These are phyloP conservation scores for Aporrectodea caliginosa DNA, from an alignment of 1,140 invertebrate species.

Conservation along the genomic window DNA sequence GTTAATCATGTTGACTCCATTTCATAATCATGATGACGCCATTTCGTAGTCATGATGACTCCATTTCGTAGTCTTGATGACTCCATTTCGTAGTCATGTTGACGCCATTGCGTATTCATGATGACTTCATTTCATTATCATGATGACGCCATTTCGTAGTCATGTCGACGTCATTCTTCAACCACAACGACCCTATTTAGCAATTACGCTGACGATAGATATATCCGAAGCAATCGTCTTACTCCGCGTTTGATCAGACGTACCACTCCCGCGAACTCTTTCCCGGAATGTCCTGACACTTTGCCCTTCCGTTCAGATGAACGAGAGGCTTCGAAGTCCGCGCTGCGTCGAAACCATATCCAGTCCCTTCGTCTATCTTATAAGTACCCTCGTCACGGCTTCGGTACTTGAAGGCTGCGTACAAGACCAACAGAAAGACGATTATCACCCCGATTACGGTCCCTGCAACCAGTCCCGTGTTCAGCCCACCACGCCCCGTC, in stretches of 20 bases:
- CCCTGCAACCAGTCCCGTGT: slow-evolving; percentile 18
- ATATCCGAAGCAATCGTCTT: not conserved
- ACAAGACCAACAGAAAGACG: slow-evolving; percentile 67
- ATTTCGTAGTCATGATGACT: too few species aligned
- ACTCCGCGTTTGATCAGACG: not conserved
- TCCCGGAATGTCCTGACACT: not conserved
- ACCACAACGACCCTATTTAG: too few species aligned
- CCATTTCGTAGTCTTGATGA: too few species aligned
- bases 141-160: too few species aligned
- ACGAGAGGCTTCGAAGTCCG: not conserved
- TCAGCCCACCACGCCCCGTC: slow-evolving; percentile 6
- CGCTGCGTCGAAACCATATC: not conserved
- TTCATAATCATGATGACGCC: too few species aligned
- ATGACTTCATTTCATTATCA: too few species aligned
- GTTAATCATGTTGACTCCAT: too few species aligned
- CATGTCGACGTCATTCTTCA: too few species aligned
- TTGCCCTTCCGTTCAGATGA: not conserved
- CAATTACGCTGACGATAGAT: not conserved
- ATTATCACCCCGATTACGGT: slow-evolving; percentile 11
- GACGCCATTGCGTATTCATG: too few species aligned
- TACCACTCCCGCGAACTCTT: not conserved
- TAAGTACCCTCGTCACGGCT: slow-evolving; percentile 76
- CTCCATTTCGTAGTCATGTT: too few species aligned
- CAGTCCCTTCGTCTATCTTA: slow-evolving; percentile 71
- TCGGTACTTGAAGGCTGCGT: slow-evolving; percentile 80